These are phyloP conservation scores for Pecten maximus DNA, from an alignment of 2,888 invertebrate species.

Conservation along the genomic window DNA sequence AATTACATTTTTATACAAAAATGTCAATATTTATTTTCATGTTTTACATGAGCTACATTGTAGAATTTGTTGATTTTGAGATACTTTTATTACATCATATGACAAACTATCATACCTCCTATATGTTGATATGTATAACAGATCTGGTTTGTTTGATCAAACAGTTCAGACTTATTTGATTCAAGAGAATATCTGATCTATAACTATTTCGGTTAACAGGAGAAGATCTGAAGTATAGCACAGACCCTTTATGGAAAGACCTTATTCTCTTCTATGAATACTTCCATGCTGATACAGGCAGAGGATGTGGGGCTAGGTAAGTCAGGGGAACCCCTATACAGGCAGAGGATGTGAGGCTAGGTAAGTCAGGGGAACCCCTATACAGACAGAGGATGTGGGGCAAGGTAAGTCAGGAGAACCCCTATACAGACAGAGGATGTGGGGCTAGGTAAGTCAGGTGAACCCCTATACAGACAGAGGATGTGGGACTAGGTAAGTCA, in stretches of 20 bases:
- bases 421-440: background rate
- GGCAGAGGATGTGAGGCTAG: background rate
- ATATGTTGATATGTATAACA: no score
- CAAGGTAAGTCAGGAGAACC: conserved; percentile 68
- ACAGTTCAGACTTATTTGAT: background rate
- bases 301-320: conserved; percentile 81
- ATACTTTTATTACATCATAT: no score
- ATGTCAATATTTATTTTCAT: background rate
- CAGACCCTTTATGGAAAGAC: conserved; percentile 68
- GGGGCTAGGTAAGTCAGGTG: conserved; percentile 57
- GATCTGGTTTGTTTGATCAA: background rate
- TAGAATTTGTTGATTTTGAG: no score
- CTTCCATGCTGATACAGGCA: conserved; percentile 79
- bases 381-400: conserved; percentile 80
- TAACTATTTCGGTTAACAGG: conserved; percentile 35
- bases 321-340: background rate
- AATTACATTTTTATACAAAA: conserved; percentile 38
- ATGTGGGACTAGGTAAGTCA: no score
- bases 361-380: conserved; percentile 67
- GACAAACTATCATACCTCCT: no score
- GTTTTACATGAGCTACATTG: background rate
- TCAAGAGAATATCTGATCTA: background rate
- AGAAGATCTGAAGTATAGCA: conserved; percentile 66
- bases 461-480: conserved; percentile 80
- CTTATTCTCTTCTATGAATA: conserved; percentile 80